These are phyloP conservation scores for Melieria omissa DNA, from an alignment of 2,888 invertebrate species.

Conservation along the genomic window DNA sequence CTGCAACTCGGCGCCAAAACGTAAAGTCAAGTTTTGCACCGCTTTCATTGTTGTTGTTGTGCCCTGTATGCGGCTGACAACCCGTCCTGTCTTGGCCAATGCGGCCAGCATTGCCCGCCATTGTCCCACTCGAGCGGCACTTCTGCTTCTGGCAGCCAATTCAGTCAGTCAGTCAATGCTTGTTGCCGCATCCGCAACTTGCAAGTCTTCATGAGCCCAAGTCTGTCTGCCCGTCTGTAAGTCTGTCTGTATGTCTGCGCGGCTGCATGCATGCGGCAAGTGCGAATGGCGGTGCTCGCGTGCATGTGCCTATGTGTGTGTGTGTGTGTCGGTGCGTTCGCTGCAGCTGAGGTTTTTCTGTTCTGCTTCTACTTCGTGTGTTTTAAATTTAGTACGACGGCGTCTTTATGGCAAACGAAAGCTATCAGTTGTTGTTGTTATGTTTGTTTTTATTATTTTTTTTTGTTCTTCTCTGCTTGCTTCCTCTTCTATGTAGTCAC, in stretches of 20 bases:
- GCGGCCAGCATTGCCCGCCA: too few relatives aligned
- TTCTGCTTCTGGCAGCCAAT: too few relatives aligned
- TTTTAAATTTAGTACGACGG: constrained; percentile 60
- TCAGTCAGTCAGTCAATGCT: too few relatives aligned
- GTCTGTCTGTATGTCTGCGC: background rate
- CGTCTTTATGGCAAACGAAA: constrained; percentile 65
- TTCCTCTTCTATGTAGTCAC: background rate
- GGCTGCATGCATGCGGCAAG: constrained; percentile 5
- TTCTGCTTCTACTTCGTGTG: constrained; percentile 50
- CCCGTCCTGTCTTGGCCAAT: too few relatives aligned
- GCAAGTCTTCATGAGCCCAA: background rate
- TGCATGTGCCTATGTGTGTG: constrained; percentile 12
- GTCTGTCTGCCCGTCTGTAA: constrained; percentile 6
- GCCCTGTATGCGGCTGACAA: too few relatives aligned
- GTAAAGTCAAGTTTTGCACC: too few relatives aligned
- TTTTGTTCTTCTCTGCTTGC: constrained; percentile 3
- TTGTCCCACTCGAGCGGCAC: too few relatives aligned
- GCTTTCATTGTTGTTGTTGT: too few relatives aligned
- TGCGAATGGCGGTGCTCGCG: constrained; percentile 7
- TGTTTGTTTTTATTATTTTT: constrained; percentile 18
- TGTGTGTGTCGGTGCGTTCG: constrained; percentile 27
- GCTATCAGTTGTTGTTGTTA: constrained; percentile 57
- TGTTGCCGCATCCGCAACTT: too few relatives aligned
- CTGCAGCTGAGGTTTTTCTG: constrained; percentile 40
- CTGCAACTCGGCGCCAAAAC: too few relatives aligned